Percentiles rank a stretch among this genome's conserved stretches.
phyloP scores from a whole-genome alignment of 2,113 vertebrate genomes.

The Sphyrna mokarran region DNA sequence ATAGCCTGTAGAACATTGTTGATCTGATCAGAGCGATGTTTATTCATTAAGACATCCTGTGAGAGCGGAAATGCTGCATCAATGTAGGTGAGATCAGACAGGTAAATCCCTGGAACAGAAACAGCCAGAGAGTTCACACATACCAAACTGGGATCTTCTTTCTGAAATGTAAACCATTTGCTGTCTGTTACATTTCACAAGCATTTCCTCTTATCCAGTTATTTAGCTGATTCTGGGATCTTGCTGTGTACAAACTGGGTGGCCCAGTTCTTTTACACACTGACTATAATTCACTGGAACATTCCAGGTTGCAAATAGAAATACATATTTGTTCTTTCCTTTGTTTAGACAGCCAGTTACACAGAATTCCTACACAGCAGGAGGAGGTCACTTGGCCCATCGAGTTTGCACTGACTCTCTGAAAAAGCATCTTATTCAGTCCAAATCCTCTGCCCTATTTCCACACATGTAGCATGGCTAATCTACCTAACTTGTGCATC shows the following conservation, averaged over 20 bases:
- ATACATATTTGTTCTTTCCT: no score
- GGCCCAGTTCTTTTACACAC: background rate
- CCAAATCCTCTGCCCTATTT: no score
- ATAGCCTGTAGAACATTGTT: background rate
- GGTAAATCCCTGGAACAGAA: background rate
- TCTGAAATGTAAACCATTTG: background rate
- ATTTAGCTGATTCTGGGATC: background rate
- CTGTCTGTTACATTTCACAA: background rate
- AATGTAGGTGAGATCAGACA: conserved; percentile 15
- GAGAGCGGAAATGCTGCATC: background rate
- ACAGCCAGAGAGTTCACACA: background rate
- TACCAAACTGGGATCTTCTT: background rate
- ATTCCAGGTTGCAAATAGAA: no score
- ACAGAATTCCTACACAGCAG: no score
- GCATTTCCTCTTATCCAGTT: background rate
- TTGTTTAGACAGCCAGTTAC: no score
- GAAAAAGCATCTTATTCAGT: no score
- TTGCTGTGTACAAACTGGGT: background rate
- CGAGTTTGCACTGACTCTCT: no score
- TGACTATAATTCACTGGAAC: background rate
- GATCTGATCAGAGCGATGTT: background rate
- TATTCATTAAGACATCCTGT: no score
- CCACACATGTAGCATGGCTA: no score
- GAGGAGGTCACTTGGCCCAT: no score
- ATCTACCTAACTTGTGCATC: no score